Conservation (phyloP, 2,113 vertebrate genomes). For the Cavia aperea region DNA sequence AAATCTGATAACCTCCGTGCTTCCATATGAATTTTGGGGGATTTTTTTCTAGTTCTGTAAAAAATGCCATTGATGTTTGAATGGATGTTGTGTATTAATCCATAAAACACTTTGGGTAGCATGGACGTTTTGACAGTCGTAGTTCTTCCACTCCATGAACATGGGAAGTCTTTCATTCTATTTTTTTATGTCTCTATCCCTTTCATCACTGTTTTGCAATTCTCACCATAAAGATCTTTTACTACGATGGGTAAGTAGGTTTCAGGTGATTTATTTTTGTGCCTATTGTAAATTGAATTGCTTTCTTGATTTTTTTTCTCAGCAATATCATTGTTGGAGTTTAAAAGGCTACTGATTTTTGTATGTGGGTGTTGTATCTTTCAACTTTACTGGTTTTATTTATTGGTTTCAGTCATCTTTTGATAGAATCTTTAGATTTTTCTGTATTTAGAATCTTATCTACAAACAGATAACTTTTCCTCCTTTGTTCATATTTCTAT, state of each 20-base stretch:
- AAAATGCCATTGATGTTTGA: not conserved
- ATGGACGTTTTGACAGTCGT: not conserved
- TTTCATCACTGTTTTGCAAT: not conserved
- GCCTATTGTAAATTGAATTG: not conserved
- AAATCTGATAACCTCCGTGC: not conserved
- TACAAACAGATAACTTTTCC: not conserved
- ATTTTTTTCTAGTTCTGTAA: not conserved
- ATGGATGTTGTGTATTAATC: not conserved
- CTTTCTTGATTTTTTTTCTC: not conserved
- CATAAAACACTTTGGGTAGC: not conserved
- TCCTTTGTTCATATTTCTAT: not conserved
- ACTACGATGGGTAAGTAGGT: not conserved
- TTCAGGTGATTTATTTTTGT: not conserved
- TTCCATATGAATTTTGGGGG: not conserved
- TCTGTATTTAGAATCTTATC: not conserved
- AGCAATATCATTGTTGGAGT: not conserved
- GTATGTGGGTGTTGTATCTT: not conserved
- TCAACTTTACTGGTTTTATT: not conserved
- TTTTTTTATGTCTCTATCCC: not conserved
- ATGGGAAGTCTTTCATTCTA: not conserved
- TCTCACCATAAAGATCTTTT: not conserved
- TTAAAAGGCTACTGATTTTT: not conserved
- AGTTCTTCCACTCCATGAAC: not conserved
- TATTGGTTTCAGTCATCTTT: not conserved
- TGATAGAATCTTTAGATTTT: not conserved